Conservation (phyloP, 2,113 vertebrate genomes). For the Eurypyga helias region DNA sequence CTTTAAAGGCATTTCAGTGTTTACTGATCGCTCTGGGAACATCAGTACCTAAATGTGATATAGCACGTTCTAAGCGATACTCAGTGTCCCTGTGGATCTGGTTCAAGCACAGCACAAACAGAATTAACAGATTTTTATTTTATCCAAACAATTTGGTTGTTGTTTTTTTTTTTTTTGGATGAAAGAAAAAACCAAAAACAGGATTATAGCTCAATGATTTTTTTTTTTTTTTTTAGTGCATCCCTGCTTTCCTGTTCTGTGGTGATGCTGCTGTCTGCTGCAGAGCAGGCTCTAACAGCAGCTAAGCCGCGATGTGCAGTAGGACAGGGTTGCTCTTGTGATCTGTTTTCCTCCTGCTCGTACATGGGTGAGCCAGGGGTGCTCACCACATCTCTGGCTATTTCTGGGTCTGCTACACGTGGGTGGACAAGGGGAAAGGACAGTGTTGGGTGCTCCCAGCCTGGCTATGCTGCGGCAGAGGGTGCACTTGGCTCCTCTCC, state of each 20-base stretch:
- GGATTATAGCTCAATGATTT: neutral
- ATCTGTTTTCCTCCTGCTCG: neutral
- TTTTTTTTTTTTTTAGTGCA: fast-evolving
- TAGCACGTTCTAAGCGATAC: neutral
- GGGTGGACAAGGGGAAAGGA: neutral
- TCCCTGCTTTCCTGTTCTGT: neutral
- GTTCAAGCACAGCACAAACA: neutral
- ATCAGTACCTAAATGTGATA: neutral
- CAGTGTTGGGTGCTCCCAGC: neutral
- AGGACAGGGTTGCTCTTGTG: neutral
- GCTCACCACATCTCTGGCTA: neutral
- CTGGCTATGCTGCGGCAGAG: neutral
- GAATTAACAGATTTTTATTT: neutral
- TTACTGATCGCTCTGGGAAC: neutral
- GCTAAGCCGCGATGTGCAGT: fast-evolving
- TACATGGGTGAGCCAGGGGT: fast-evolving
- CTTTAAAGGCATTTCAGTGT: neutral
- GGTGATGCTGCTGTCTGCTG: neutral
- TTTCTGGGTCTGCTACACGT: neutral
- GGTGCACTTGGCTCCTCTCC: neutral
- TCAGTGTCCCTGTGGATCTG: neutral
- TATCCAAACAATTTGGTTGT: neutral
- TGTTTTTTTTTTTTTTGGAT: no score
- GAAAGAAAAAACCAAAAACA: neutral
- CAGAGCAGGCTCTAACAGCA: neutral